Percentiles rank a stretch among this genome's conserved stretches.
These are phyloP conservation scores for Globodera rostochiensis DNA, from an alignment of 1,140 invertebrate species.

Conservation along the genomic window DNA sequence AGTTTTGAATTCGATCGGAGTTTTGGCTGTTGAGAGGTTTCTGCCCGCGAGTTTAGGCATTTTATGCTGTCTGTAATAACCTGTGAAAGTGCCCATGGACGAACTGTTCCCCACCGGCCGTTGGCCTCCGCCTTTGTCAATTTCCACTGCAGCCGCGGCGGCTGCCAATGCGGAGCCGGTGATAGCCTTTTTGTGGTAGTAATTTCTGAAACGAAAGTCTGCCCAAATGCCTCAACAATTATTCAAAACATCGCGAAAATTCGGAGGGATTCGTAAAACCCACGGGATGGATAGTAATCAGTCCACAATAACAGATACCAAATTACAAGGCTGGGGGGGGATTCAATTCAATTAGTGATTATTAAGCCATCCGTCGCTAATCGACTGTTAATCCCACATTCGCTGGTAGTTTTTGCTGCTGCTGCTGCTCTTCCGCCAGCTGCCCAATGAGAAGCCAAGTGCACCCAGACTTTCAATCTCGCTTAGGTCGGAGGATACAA, in stretches of 20 bases:
- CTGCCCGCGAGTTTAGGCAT: too few species aligned
- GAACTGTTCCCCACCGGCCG: slow-evolving; percentile 45
- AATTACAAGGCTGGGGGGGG: too few species aligned
- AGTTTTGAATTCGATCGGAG: too few species aligned
- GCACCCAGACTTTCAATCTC: slow-evolving; percentile 61
- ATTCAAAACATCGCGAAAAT: too few species aligned
- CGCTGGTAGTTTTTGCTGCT: slow-evolving; percentile 41
- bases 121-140: slow-evolving; percentile 22
- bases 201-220: slow-evolving; percentile 7
- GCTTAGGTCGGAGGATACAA: slow-evolving; percentile 56
- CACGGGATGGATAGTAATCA: too few species aligned
- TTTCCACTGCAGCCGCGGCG: slow-evolving; percentile 20
- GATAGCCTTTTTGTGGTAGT: slow-evolving; percentile 32
- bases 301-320: too few species aligned
- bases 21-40: too few species aligned
- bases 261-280: too few species aligned
- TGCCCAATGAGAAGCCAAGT: slow-evolving; percentile 61
- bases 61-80: background rate
- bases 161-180: slow-evolving; percentile 40
- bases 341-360: too few species aligned
- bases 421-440: slow-evolving; percentile 46
- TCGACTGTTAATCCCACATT: slow-evolving; percentile 26
- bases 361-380: too few species aligned
- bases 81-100: slow-evolving; percentile 40
- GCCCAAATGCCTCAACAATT: too few species aligned